Evolutionary conservation across 2,888 invertebrate species (phyloP), one percentile per base, ranked within the genome.

Genomic region (Megalurothrips usitatus): DNA sequence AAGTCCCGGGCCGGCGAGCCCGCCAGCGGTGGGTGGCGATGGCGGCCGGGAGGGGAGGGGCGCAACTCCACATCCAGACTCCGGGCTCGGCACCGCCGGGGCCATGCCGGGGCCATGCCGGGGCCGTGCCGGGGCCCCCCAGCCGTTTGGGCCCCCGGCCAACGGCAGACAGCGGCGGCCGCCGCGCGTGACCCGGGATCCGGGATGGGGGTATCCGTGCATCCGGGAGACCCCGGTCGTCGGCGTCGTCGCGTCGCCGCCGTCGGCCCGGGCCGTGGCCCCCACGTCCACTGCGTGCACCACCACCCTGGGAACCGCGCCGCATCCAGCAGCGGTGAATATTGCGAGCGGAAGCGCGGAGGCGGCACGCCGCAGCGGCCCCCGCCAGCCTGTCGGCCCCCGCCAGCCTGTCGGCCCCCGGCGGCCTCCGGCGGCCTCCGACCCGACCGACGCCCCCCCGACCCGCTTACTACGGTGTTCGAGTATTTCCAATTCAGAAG

Each of bases 111-210:
- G n/a, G n/a, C n/a, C n/a, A n/a, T n/a, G n/a, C n/a, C n/a, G n/a
- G n/a, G n/a, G n/a, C n/a, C n/a, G n/a, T n/a, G n/a, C n/a, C n/a
- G n/a, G 34, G 34, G 34, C 3, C 34, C 52, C 52, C 12, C 52
- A 19, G 58, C 58, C 58, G 58, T 58, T 58, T 58, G 58, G 58
- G 58, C 58, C 58, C 58, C 58, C 58, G 19, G 58, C 58, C 58
- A 58, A 58, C 58, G 58, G 68, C 68, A 26, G 68, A 19, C 68
- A 8, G 23, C 23, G 19, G 12, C 8, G 58, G 17, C 14, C 14
- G 58, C 6, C 17, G 58, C 58, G n/a, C 58, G 26, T n/a, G 68
- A 26, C 68, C 34, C 68, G 68, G 68, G 68, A n/a, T n/a, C 58
- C 19, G 58, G 68, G 68, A 58, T 58, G 19, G 19, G 52, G 58